Percentiles rank a stretch among this genome's conserved stretches.
Conservation (phyloP, 2,113 vertebrate species). For the Etheostoma cragini region DNA sequence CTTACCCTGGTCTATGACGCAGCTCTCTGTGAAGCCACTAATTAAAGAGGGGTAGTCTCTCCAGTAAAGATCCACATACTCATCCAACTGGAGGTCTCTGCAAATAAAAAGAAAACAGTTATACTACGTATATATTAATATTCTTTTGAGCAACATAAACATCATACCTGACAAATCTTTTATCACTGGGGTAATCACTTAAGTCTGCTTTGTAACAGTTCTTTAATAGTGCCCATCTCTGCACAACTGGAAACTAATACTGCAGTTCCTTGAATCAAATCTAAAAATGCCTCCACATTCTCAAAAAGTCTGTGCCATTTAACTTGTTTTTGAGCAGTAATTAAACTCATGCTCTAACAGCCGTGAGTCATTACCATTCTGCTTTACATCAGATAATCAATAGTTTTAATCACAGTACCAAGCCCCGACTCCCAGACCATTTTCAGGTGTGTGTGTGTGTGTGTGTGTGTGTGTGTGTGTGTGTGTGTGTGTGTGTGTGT, state of each 20-base stretch:
- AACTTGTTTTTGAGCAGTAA: slow-evolving; percentile 19
- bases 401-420: slow-evolving; percentile 56
- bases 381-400: slow-evolving; percentile 60
- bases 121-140: too few relatives aligned
- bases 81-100: slow-evolving; percentile 93
- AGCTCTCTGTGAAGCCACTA: slow-evolving; percentile 87
- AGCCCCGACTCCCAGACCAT: not conserved
- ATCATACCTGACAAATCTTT: not conserved
- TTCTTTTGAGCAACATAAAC: not conserved
- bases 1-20: slow-evolving; percentile 91
- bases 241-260: not conserved
- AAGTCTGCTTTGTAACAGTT: not conserved
- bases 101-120: slow-evolving; percentile 45
- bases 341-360: slow-evolving; percentile 39
- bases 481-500: not conserved
- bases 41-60: slow-evolving; percentile 94
- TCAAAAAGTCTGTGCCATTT: slow-evolving; percentile 53
- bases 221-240: not conserved
- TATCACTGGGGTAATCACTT: not conserved
- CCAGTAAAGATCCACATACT: slow-evolving; percentile 95
- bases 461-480: not conserved
- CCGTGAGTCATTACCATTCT: slow-evolving; percentile 32
- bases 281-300: slow-evolving; percentile 32
- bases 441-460: not conserved
- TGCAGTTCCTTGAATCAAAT: slow-evolving; percentile 11